Evolutionary conservation across 2,797 vertebrate species (phyloP), one percentile per base, ranked within the genome.

Genomic region (Ceryle rudis): DNA sequence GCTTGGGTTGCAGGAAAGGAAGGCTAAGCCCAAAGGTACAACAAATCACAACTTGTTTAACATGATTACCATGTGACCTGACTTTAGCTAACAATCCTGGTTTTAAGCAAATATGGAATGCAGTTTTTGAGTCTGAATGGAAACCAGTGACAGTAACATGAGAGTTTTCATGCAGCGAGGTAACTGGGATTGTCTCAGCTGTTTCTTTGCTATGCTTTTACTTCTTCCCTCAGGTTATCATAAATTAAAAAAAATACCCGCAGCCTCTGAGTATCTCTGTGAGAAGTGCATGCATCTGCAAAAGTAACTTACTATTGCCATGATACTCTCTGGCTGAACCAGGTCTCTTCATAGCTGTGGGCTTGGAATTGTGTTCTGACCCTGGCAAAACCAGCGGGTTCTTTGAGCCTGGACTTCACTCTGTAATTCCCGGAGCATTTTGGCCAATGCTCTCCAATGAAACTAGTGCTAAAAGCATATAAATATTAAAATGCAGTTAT

Each of bases 41-140:
- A 88, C 81, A 95, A 94, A 95, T 95, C 89, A 95, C 44, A 58
- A 23, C 84, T 72, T 93, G 69, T 55, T 90, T 55, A 86, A 70
- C 15, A 1, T 51, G 57, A 35, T 90, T 58, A n/a, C 72, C 20
- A 3, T 16, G 47, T 91, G 81, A 71, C 35, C n/a, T 83, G 72
- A 41, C 75, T 89, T 71, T 83, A 82, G 69, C 37, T 60, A 74
- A 22, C 49, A 47, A 5, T 41, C 88, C 62, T 69, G 31, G 21
- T 72, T 93, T 88, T 29, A 66, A 88, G 66, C 54, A 82, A 93
- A 78, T 5, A 21, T 15, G 62, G 90, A 91, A 75, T 75, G 23
- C 47, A 92, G 33, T 3, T 81, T 91, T 78, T 74, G 64, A 78
- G 21, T 54, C 37, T 0, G 2, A 93, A 49, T 75, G 31, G 70